These are phyloP conservation scores for Hydrocynus forskahlii DNA, from an alignment of 2,797 vertebrate species.

Conservation along the genomic window DNA sequence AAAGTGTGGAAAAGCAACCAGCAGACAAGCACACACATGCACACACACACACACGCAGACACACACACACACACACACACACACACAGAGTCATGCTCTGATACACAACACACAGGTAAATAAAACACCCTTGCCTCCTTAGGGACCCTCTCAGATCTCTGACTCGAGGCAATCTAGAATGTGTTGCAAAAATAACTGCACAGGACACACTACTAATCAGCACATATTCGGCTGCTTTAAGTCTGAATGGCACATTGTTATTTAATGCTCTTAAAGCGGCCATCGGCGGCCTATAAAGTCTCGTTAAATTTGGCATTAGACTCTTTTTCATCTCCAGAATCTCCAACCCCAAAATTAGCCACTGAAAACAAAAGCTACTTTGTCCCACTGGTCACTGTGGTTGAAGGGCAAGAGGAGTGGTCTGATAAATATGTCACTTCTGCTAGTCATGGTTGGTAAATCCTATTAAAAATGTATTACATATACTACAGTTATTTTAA, in stretches of 20 bases:
- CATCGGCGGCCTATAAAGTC: constrained; percentile 15
- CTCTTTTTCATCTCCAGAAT: too few relatives aligned
- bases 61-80: too few relatives aligned
- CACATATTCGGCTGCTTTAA: constrained; percentile 1
- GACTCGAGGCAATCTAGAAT: background rate
- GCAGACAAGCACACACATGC: too few relatives aligned
- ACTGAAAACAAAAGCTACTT: too few relatives aligned
- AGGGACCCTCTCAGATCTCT: background rate
- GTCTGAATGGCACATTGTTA: constrained; percentile 12
- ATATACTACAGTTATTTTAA: too few relatives aligned
- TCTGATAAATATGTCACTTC: too few relatives aligned
- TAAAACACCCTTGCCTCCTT: constrained; percentile 31
- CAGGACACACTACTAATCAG: background rate
- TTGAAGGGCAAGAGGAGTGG: too few relatives aligned
- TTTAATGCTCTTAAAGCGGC: constrained; percentile 36
- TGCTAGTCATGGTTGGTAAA: too few relatives aligned
- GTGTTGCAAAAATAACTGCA: background rate
- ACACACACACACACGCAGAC: constrained; percentile 36
- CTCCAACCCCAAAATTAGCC: background rate
- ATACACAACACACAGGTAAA: constrained; percentile 54
- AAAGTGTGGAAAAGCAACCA: constrained; percentile 40
- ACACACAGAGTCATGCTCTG: too few relatives aligned
- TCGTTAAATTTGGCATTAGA: too few relatives aligned
- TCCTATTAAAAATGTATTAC: too few relatives aligned
- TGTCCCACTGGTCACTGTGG: too few relatives aligned